Conservation (phyloP, 1,140 invertebrate genomes). For the Drosophila cardini region DNA sequence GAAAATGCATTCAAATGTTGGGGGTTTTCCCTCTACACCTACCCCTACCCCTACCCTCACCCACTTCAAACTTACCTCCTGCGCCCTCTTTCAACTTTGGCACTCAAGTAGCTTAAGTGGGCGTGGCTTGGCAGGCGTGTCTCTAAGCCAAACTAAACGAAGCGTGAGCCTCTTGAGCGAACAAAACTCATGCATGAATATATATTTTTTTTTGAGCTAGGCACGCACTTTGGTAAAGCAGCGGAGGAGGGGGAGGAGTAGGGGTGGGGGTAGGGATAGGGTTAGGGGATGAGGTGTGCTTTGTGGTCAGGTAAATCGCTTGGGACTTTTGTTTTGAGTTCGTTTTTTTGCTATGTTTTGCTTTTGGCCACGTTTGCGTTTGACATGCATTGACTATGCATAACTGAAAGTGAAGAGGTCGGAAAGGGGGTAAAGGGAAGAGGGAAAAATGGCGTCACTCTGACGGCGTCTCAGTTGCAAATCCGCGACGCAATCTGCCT, state of each 20-base stretch:
- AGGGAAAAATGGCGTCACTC: slow-evolving; percentile 31
- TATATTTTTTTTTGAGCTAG: slow-evolving; percentile 51
- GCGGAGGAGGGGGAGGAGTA: background rate
- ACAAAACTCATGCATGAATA: slow-evolving; percentile 47
- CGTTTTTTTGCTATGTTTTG: background rate
- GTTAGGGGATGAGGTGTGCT: slow-evolving; percentile 13
- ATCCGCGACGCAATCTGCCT: slow-evolving; percentile 63
- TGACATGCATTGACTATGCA: slow-evolving; percentile 79
- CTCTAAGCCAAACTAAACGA: slow-evolving; percentile 53
- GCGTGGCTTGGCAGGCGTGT: slow-evolving; percentile 34
- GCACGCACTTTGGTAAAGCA: slow-evolving; percentile 63
- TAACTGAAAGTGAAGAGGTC: slow-evolving; percentile 21
- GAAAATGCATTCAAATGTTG: slow-evolving; percentile 55
- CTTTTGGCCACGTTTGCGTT: slow-evolving; percentile 69
- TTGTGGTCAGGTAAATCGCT: slow-evolving; percentile 74
- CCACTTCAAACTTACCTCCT: background rate
- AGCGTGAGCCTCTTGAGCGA: slow-evolving; percentile 43
- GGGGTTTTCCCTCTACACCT: background rate
- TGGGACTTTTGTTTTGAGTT: slow-evolving; percentile 66
- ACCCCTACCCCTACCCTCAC: background rate
- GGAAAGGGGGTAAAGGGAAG: too few species aligned
- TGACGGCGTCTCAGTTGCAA: slow-evolving; percentile 58
- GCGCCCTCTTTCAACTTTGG: background rate
- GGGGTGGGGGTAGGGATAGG: background rate
- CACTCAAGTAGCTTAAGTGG: slow-evolving; percentile 9